Conservation (phyloP, 2,888 invertebrate genomes). For the Dioctria rufipes region DNA sequence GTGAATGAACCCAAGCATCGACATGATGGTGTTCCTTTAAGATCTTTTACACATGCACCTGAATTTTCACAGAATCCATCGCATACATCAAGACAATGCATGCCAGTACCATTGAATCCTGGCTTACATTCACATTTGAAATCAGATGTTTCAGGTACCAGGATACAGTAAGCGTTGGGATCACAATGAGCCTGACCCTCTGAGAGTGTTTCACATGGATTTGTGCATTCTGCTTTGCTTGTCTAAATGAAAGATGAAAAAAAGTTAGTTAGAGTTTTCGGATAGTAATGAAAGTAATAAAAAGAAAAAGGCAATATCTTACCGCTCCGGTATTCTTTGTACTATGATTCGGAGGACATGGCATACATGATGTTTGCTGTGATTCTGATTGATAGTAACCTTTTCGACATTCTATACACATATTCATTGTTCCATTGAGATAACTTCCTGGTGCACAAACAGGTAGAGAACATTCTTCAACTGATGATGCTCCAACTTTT, state of each 20-base stretch:
- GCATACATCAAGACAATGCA: constrained; percentile 86
- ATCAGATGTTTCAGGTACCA: constrained; percentile 86
- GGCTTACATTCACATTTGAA: constrained; percentile 95
- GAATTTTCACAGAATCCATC: constrained; percentile 91
- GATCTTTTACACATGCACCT: constrained; percentile 88
- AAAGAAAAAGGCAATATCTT: constrained; percentile 69
- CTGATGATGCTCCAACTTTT: constrained; percentile 84
- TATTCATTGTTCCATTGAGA: constrained; percentile 88
- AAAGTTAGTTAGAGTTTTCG: constrained; percentile 54
- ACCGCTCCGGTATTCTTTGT: constrained; percentile 87
- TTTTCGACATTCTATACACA: constrained; percentile 89
- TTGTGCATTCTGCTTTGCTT: constrained; percentile 87
- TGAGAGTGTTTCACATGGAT: constrained; percentile 87
- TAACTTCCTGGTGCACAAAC: constrained; percentile 88
- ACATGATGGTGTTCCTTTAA: constrained; percentile 87
- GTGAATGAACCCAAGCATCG: constrained; percentile 94
- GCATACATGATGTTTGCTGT: constrained; percentile 88
- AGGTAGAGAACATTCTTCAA: constrained; percentile 94
- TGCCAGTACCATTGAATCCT: constrained; percentile 91
- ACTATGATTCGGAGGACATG: constrained; percentile 92
- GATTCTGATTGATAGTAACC: constrained; percentile 92
- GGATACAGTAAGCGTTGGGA: constrained; percentile 87
- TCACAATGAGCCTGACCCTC: constrained; percentile 89
- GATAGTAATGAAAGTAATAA: neutral
- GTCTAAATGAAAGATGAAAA: constrained; percentile 73